Evolutionary conservation across 2,797 vertebrate species (phyloP).

Genomic region (Anabas testudineus): DNA sequence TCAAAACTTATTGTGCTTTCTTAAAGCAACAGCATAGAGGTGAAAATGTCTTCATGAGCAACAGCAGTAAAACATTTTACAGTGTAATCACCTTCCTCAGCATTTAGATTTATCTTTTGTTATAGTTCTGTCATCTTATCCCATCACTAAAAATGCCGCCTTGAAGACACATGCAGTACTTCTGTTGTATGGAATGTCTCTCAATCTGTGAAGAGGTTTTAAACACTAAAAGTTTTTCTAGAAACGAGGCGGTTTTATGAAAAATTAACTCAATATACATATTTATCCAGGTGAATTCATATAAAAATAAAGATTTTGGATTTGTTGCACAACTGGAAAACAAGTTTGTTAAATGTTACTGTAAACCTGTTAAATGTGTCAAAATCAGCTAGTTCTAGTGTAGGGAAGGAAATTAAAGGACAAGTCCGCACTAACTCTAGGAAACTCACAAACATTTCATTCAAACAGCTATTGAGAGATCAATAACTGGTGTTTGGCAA

Average conservation of each 20-base stretch:
- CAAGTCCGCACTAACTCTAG: background rate
- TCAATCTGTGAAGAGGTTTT: constrained; percentile 4
- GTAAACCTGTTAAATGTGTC: too few species aligned
- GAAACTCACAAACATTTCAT: background rate
- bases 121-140: constrained; percentile 2
- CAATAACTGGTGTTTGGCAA: background rate
- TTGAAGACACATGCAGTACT: background rate
- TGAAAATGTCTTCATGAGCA: background rate
- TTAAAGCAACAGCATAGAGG: constrained; percentile 17
- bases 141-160: background rate
- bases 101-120: constrained; percentile 22
- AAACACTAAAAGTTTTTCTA: constrained; percentile 6
- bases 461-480: background rate
- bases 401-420: background rate
- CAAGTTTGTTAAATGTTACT: too few species aligned
- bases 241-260: constrained; percentile 7
- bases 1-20: constrained; percentile 20
- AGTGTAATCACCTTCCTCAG: constrained; percentile 19
- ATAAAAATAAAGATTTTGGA: constrained; percentile 36
- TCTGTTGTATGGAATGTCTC: background rate
- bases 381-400: background rate
- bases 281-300: constrained; percentile 7
- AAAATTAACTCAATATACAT: constrained; percentile 38
- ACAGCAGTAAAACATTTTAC: constrained; percentile 45
- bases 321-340: too few species aligned